Base-by-base conservation (phyloP, 2,888 invertebrate genomes). In the Lepidochrysops patricia region DNA sequence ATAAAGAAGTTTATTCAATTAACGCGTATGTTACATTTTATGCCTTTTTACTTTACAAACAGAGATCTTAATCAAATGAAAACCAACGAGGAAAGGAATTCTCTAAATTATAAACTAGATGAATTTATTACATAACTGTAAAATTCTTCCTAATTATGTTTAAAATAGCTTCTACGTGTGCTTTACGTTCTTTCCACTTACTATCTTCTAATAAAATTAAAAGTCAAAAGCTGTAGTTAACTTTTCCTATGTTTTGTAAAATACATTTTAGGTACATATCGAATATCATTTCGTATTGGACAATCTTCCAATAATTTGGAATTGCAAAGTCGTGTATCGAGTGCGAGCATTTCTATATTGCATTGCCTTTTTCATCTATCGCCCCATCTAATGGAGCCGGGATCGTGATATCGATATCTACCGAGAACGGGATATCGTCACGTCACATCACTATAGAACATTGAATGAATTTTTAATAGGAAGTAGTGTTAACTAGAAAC, bases 371-470 rank as follows among this genome's bases (percentile, higher is more conserved):
- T 54, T n/a, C 19, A 54, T 54, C 32, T 54, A 32, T 54, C 13
- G 43, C 29, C 29, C 12, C 54, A 54, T 54, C 54, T 54, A 54
- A 54, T 52, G 34, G 50, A 26, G 25, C 58, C 25, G 4, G 29
- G 48, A 25, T 58, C 58, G 58, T 58, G 58, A 58, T 58, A 58
- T 26, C 15, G 50, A 50, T 50, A 50, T 19, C 19, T 7, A 50
- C 50, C 50, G 26, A 50, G 50, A 26, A 50, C 26, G 26, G 50
- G 26, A 50, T 49, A 49, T n/a, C 50, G 23, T 48, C 19, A 34
- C 43, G 43, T 43, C 19, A 43, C 43, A 43, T 50, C 25, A 50
- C 50, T 26, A 50, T 9, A 19, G 26, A n/a, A 26, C 13, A 50
- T 26, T 26, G 50, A 50, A 26, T 50, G 26, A 26, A 50, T 26